Percentiles rank a stretch among this genome's conserved stretches.
phyloP scores from a whole-genome alignment of 2,888 invertebrate species.

The Chironomus tentans region DNA sequence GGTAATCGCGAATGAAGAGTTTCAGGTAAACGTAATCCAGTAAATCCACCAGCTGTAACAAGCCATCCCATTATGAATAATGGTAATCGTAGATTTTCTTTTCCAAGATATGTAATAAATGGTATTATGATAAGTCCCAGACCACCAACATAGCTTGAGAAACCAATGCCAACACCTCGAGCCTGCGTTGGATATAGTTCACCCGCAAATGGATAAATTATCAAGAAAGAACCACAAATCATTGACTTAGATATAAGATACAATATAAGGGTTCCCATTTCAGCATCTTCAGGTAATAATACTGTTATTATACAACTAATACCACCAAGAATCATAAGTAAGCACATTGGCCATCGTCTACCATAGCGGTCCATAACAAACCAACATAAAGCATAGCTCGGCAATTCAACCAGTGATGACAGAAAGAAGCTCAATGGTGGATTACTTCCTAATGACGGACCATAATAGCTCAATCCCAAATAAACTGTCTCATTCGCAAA shows the following conservation, averaged over 20 bases:
- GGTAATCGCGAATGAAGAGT: slow-evolving; percentile 74
- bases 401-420: slow-evolving; percentile 79
- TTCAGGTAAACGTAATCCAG: slow-evolving; percentile 73
- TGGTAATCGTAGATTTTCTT: slow-evolving; percentile 72
- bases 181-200: slow-evolving; percentile 86
- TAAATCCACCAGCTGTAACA: slow-evolving; percentile 71
- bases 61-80: slow-evolving; percentile 75
- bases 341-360: slow-evolving; percentile 77
- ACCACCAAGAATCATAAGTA: slow-evolving; percentile 53
- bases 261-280: slow-evolving; percentile 60
- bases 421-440: slow-evolving; percentile 83
- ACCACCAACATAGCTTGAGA: slow-evolving; percentile 84
- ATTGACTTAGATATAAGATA: slow-evolving; percentile 79
- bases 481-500: slow-evolving; percentile 90
- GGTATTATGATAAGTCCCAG: slow-evolving; percentile 82
- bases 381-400: slow-evolving; percentile 82
- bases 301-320: slow-evolving; percentile 77
- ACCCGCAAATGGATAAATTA: slow-evolving; percentile 87
- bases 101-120: slow-evolving; percentile 82
- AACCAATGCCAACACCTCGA: slow-evolving; percentile 81
- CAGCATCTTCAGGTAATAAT: slow-evolving; percentile 68
- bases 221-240: slow-evolving; percentile 82
- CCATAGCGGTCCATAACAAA: slow-evolving; percentile 81
- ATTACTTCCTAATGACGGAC: slow-evolving; percentile 77
- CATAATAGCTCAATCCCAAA: slow-evolving; percentile 84